These are phyloP conservation scores for Platichthys flesus DNA, from an alignment of 2,113 vertebrate genomes.

Conservation along the genomic window DNA sequence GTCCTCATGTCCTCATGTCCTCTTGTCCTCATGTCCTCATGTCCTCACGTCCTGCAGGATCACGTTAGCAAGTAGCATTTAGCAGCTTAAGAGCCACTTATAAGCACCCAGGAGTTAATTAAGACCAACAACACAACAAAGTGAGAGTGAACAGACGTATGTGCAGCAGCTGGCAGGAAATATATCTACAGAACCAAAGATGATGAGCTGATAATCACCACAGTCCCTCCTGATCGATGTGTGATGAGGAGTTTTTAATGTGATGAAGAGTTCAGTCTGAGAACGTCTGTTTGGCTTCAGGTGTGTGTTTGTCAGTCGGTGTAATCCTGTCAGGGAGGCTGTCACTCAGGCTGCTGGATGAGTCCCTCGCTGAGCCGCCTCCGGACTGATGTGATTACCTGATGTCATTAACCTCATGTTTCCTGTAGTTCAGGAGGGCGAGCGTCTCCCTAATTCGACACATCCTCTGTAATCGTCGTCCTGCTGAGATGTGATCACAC, in stretches of 20 bases:
- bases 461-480: constrained; percentile 42
- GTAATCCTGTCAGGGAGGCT: constrained; percentile 22
- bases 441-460: constrained; percentile 35
- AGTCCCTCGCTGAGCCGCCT: not conserved
- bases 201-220: not conserved
- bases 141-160: too few relatives aligned
- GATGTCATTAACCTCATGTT: constrained; percentile 57
- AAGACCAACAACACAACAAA: too few relatives aligned
- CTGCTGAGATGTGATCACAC: not conserved
- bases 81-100: too few relatives aligned
- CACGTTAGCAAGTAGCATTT: too few relatives aligned
- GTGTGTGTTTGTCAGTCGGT: constrained; percentile 8
- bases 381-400: constrained; percentile 49
- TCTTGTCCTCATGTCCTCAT: too few relatives aligned
- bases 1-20: too few relatives aligned
- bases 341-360: constrained; percentile 26
- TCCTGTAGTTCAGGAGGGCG: constrained; percentile 47
- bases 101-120: too few relatives aligned
- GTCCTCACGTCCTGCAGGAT: too few relatives aligned
- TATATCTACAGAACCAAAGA: not conserved
- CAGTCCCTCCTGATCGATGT: too few relatives aligned
- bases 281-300: not conserved
- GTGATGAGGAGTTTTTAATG: too few relatives aligned
- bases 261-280: not conserved
- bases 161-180: too few relatives aligned